Evolutionary conservation across 2,888 invertebrate genomes (phyloP).

Genomic region (Acrobasis repandana): DNA sequence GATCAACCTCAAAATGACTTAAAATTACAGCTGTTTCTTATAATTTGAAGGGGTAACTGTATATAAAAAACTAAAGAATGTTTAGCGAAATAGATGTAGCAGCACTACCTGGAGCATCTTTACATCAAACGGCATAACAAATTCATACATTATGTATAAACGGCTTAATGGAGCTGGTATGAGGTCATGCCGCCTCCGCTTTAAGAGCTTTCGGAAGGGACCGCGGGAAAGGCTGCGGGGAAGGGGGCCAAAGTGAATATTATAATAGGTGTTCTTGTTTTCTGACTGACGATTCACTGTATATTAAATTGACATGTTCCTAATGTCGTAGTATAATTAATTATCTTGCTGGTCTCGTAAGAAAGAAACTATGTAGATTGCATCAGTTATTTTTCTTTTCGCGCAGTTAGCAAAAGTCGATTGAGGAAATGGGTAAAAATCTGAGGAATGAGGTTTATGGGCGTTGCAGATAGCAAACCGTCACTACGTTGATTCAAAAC

Average conservation of each 20-base stretch:
- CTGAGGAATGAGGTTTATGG: no score
- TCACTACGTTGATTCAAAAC: no score
- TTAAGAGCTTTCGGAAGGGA: constrained; percentile 79
- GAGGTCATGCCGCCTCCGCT: constrained; percentile 79
- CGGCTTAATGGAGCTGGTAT: constrained; percentile 81
- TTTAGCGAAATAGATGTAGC: constrained; percentile 57
- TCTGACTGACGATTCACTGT: constrained; percentile 35
- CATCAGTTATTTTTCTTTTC: no score
- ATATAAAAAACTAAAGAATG: constrained; percentile 4
- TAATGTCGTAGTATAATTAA: no score
- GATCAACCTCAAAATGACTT: no score
- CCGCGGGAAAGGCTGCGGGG: constrained; percentile 41
- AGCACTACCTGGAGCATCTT: constrained; percentile 80
- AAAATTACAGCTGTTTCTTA: no score
- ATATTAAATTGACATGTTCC: no score
- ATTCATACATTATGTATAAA: constrained; percentile 83
- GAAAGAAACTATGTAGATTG: no score
- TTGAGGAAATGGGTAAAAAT: no score
- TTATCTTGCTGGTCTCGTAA: not conserved
- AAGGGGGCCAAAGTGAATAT: constrained; percentile 75
- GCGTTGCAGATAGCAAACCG: no score
- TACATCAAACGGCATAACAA: constrained; percentile 83
- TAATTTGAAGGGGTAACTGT: no score
- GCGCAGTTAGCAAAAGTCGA: no score
- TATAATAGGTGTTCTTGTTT: constrained; percentile 66